Base-by-base conservation (phyloP, 2,797 vertebrate genomes). In the Ficedula albicollis region DNA sequence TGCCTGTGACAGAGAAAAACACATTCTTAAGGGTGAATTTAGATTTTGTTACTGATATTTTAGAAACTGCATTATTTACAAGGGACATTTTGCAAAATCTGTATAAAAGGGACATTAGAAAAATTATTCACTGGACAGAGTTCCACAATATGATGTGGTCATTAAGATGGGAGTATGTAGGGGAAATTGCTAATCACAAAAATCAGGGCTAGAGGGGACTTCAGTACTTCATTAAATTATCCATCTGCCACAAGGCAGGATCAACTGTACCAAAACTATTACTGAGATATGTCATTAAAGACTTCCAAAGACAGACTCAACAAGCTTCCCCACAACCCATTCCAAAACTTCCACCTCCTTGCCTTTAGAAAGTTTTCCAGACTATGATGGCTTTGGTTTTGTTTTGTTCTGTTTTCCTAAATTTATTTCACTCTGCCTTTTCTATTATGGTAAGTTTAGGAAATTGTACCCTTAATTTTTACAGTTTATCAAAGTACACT, bases 201-300 rank as follows among this genome's bases (percentile, higher is more conserved):
- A 72, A 84, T 64, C 10, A 52, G 4, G 8, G 27, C 18, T 84
- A 59, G 11, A 69, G 21, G 6, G 9, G 18, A 83, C 34, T 46
- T 87, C 58, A 79, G 23, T 13, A 36, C 27, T 77, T 92, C 9
- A 56, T 90, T 74, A 74, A 87, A 75, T 84, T 92, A 81, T 60
- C 14, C 2, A 13, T 74, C 20, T 84, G 32, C 62, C 73, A 81
- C 49, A 74, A 75, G 54, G 27, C 56, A 86, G 49, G 84, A 90
- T 93, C 44, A 94, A 75, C 81, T 81, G 84, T 89, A 68, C 54
- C 2, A 7, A 68, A 78, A 44, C 63, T 58, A 60, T 54, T 95
- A 49, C 14, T 68, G 29, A 80, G n/a, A 67, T 3, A 55, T 66
- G 8, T 70, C 29, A 52, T 90, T 74, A 77, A 95, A 63, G 44